Evolutionary conservation across 2,888 invertebrate species (phyloP).

Genomic region (Drosophila falleni): DNA sequence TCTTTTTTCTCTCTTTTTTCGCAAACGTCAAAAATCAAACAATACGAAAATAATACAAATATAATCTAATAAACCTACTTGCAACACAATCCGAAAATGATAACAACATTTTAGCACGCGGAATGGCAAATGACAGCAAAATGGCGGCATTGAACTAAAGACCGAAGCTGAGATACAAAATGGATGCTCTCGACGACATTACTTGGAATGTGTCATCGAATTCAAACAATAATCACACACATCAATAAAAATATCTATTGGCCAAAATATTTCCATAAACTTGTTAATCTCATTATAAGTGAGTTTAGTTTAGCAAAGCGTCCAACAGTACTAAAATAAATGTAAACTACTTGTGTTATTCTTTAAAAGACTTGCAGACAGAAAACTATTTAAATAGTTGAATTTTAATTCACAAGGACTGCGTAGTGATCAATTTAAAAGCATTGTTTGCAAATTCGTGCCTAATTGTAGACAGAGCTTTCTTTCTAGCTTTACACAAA

Average conservation of each 20-base stretch:
- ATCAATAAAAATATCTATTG: conserved; percentile 4
- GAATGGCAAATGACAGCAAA: conserved; percentile 43
- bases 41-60: conserved; percentile 32
- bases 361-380: background rate
- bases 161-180: conserved; percentile 46
- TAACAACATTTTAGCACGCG: conserved; percentile 46
- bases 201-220: conserved; percentile 40
- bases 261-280: background rate
- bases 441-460: conserved; percentile 48
- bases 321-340: background rate
- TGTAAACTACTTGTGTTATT: background rate
- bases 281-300: background rate
- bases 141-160: conserved; percentile 58
- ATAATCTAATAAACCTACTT: conserved; percentile 29
- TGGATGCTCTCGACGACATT: conserved; percentile 52
- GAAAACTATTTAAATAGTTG: conserved; percentile 4
- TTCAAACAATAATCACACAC: conserved; percentile 4
- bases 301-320: background rate
- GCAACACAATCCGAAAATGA: conserved; percentile 34
- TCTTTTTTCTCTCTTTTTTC: conserved; percentile 75
- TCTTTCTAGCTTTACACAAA: conserved; percentile 38
- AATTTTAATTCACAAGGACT: conserved; percentile 41
- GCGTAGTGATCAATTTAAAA: conserved; percentile 47
- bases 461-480: conserved; percentile 58
- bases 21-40: conserved; percentile 42